Base-by-base conservation (phyloP, 2,797 vertebrate genomes). In the Sebastes elongatus region DNA sequence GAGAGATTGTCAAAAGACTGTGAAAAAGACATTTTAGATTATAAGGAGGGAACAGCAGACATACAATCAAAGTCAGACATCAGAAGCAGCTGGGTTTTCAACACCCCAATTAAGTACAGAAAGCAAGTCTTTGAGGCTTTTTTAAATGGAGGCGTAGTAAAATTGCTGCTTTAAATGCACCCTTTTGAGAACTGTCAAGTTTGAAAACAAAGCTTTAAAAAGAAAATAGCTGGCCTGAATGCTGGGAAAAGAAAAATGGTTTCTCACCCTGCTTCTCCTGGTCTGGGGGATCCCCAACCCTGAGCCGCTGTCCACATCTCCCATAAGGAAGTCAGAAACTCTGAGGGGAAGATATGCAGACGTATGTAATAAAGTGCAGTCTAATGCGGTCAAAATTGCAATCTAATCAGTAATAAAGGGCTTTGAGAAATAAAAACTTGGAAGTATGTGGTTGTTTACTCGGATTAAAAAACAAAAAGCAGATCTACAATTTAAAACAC, bases 291-390 rank as follows among this genome's bases (percentile, higher is more conserved):
- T 95, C 94, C 97, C 97, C 94, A 97, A 88, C 94, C 97, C 96
- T 90, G 97, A 96, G 89, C 97, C 95, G 90, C 92, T 98, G 96
- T 98, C 97, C 95, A 98, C 97, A 97, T 99, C 99, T 97, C 98
- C 98, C 99, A 99, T 99, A 97, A 99, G 98, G 97, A 99, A 98
- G 95, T 98, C 98, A 95, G 99, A 99, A 95, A 99, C 97, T 95
- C 99, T 99, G 89, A 86, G 73, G n/a, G 4, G 71, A 11, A 76
- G 23, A 87, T 52, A 27, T 22, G 35, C 1, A 69, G 27, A 67
- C 23, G 5, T 28, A 27, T 27, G 61, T 71, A 62, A 81, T 46
- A 52, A 78, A 35, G 8, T 32, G 20, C 33, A 62, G 53, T 27
- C 38, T 74, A 5, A 62, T 13, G 11, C 2, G 28, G 55, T 70